Conservation (phyloP, 1,140 invertebrate species). For the Anadara kagoshimensis region DNA sequence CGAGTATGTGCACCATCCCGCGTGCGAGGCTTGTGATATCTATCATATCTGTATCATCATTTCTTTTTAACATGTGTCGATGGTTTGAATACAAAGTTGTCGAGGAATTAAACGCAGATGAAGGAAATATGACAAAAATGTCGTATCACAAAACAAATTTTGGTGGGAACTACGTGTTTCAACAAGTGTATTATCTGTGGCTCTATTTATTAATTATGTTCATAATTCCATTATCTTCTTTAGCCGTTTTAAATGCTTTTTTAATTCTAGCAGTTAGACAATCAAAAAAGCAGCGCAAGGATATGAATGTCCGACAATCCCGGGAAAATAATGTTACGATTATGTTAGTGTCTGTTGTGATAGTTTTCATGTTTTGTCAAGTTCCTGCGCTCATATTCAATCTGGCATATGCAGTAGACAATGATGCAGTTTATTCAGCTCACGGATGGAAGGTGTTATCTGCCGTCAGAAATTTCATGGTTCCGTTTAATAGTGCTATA, state of each 20-base stretch:
- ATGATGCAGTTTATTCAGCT: constrained; percentile 28
- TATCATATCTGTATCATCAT: constrained; percentile 86
- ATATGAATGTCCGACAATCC: constrained; percentile 69
- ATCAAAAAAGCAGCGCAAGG: constrained; percentile 62
- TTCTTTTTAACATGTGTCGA: constrained; percentile 90
- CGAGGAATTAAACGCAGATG: constrained; percentile 49
- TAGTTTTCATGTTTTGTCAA: constrained; percentile 95
- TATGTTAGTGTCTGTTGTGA: constrained; percentile 94
- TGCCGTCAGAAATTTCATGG: constrained; percentile 85
- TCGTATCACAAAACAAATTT: constrained; percentile 81
- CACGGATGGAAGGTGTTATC: constrained; percentile 63
- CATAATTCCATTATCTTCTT: constrained; percentile 87
- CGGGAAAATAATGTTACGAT: constrained; percentile 79
- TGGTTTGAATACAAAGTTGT: constrained; percentile 74
- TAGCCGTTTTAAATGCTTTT: constrained; percentile 90
- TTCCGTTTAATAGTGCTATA: constrained; percentile 96
- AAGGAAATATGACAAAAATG: constrained; percentile 32
- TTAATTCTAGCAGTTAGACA: constrained; percentile 81
- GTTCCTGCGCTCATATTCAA: constrained; percentile 92
- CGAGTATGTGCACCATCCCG: constrained; percentile 92
- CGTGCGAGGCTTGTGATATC: constrained; percentile 89
- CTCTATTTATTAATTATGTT: constrained; percentile 94
- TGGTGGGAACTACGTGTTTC: constrained; percentile 83
- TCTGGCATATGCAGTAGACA: constrained; percentile 76
- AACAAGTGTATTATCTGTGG: constrained; percentile 90